Evolutionary conservation across 2,888 invertebrate genomes (phyloP), one percentile per base, ranked within the genome.

Genomic region (Spodoptera exigua): DNA sequence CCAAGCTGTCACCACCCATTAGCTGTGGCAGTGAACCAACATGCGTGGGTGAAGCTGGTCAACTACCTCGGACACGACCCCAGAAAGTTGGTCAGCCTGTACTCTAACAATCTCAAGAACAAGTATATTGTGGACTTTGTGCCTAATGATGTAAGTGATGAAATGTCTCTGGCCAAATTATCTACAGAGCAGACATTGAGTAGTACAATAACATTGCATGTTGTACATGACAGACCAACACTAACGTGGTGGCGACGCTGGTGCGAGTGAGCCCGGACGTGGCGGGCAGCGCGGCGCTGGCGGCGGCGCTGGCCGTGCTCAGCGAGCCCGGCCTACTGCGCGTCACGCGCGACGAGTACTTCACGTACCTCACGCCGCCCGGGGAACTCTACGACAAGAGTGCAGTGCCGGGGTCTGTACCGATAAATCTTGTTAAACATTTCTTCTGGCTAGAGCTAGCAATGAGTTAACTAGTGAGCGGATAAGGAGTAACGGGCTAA

Each of bases 301-400:
- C 66, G 27, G 27, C 27, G 27, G 95, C 97, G 5, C 95, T 95
- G 39, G 87, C 87, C 16, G 94, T 96, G 76, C 93, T 98, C 34
- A 94, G 91, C 53, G 95, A 97, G 82, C 90, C 95, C 0, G 95
- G 95, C 59, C 95, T 98, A 72, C 93, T 96, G 51, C 95, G 95
- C 66, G 95, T 99, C 18, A 96, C 97, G 0, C 95, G 97, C 94
- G 95, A 93, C 80, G 93, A 93, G 79, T 93, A 93, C 87, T 93
- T 93, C 87, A 90, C 89, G 0, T 93, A 89, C 90, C 94, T 97
- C 71, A 98, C 97, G 18, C 98, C 98, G 0, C 97, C 98, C 56
- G 98, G 98, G 2, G 97, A 98, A 82, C 95, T 99, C 0, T 99
- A 97, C 86, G 98, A 99, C 90, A 98, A 98, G 91, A 96, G 96